These are phyloP conservation scores for Eutolmus rufibarbis DNA, from an alignment of 2,888 invertebrate genomes.

Conservation along the genomic window DNA sequence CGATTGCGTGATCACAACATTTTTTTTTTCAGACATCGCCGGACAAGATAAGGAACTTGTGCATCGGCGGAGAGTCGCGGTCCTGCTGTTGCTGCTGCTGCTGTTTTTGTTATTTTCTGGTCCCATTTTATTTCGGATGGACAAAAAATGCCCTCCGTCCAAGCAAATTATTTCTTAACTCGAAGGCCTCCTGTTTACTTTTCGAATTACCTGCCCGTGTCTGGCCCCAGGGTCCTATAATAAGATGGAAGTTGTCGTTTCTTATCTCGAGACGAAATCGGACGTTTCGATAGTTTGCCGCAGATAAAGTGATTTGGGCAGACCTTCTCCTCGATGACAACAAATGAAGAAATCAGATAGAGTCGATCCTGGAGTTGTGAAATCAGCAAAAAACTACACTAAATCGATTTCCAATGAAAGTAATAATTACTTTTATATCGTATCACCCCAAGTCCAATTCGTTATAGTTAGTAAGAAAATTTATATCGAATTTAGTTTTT, in stretches of 20 bases:
- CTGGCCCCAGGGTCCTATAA: not conserved
- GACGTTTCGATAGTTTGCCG: not conserved
- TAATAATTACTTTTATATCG: not conserved
- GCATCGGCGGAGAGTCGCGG: not conserved
- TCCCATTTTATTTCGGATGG: not conserved
- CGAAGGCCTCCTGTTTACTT: not conserved
- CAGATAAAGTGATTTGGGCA: not conserved
- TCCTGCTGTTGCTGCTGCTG: not conserved
- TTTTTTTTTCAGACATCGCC: not conserved
- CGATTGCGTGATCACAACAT: not conserved
- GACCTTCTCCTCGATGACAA: not conserved
- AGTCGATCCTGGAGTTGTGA: not conserved
- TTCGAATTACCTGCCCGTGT: not conserved
- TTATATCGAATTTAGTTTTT: not conserved
- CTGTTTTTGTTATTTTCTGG: not conserved
- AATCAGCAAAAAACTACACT: not conserved
- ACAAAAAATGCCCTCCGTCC: not conserved
- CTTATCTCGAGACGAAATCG: not conserved
- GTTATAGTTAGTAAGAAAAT: not conserved
- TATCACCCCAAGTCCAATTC: not conserved
- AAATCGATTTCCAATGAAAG: not conserved
- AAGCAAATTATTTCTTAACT: slow-evolving; percentile 6
- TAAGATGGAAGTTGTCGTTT: not conserved
- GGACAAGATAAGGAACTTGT: slow-evolving; percentile 2
- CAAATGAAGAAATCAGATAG: not conserved